Evolutionary conservation across 1,140 invertebrate genomes (phyloP).

Genomic region (Ditylenchus dipsaci): DNA sequence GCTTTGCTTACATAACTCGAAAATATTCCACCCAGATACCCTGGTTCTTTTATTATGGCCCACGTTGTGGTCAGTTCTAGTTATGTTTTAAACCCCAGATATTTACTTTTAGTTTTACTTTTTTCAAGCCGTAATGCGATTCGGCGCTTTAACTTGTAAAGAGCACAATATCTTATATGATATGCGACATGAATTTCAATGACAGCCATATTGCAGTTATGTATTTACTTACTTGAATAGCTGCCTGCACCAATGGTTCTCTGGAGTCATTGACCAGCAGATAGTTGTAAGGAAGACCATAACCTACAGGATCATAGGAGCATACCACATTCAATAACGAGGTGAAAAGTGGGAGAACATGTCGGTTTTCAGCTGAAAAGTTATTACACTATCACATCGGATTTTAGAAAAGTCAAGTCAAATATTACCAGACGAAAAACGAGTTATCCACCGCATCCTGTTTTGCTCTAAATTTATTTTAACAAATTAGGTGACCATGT

Average conservation of each 20-base stretch:
- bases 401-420: slow-evolving; percentile 38
- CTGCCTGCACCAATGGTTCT: slow-evolving; percentile 90
- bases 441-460: slow-evolving; percentile 63
- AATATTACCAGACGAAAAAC: slow-evolving; percentile 61
- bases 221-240: slow-evolving; percentile 67
- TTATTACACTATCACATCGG: slow-evolving; percentile 63
- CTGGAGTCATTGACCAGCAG: slow-evolving; percentile 86
- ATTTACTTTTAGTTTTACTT: no score
- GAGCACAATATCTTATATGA: no score
- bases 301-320: slow-evolving; percentile 91
- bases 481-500: background rate
- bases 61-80: no score
- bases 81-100: no score
- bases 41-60: no score
- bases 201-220: no score
- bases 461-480: slow-evolving; percentile 43
- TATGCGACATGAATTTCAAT: no score
- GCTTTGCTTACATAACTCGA: no score
- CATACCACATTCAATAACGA: slow-evolving; percentile 93
- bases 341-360: slow-evolving; percentile 84
- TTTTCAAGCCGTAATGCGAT: no score
- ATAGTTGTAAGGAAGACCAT: slow-evolving; percentile 96
- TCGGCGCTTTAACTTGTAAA: no score
- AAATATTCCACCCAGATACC: no score
- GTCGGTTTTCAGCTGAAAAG: slow-evolving; percentile 56